Conservation (phyloP, 92 coral and sea anemone species). For the Phymanthus crucifer region DNA sequence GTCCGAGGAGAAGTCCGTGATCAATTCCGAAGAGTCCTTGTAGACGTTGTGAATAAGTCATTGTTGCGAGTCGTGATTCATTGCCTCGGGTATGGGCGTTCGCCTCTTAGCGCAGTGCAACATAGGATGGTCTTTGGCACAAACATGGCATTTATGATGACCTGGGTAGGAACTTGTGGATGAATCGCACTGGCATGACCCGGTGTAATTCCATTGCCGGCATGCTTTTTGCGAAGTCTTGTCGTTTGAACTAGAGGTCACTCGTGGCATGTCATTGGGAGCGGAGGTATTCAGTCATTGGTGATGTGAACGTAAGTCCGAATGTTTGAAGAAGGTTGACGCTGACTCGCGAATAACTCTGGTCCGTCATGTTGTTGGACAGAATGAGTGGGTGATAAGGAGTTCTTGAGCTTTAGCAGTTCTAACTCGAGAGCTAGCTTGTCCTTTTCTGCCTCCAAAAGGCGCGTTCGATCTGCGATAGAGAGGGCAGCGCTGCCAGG, state of each 20-base stretch:
- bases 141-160: slow-evolving; percentile 20
- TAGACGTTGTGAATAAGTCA: background rate
- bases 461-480: background rate
- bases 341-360: background rate
- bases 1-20: no score
- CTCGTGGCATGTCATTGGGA: background rate
- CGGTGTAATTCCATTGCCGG: background rate
- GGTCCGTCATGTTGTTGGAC: background rate
- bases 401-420: slow-evolving; percentile 15
- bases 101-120: slow-evolving; percentile 29
- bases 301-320: background rate
- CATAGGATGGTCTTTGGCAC: slow-evolving; percentile 33
- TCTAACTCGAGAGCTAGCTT: slow-evolving; percentile 26
- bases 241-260: background rate
- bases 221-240: background rate
- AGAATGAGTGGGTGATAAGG: background rate
- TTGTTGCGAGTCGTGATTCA: no score
- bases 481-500: background rate
- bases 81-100: slow-evolving; percentile 15
- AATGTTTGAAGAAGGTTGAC: background rate
- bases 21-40: no score
- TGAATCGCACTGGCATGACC: background rate
- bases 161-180: slow-evolving; percentile 3
- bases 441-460: background rate
- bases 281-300: background rate